Evolutionary conservation across 2,888 invertebrate genomes (phyloP), one percentile per base, ranked within the genome.

Genomic region (Escarpia spicata): DNA sequence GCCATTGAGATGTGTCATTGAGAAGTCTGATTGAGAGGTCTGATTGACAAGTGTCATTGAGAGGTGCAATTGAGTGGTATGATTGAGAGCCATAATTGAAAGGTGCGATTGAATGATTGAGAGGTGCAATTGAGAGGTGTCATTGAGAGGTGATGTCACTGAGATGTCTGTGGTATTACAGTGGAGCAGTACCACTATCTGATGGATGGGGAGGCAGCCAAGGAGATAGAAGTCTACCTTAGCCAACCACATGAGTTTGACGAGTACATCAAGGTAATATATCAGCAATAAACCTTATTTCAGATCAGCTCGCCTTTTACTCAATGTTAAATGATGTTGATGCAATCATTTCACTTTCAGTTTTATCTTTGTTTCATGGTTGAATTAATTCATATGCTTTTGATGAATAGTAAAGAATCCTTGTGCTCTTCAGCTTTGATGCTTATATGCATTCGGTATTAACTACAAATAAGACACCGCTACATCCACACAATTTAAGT

Each of bases 111-210:
- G 45, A 45, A 45, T 45, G 8, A 45, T 45, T 45, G 45, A 45
- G 45, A 45, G 45, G 6, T 26, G 75, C 19, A 15, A 19, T n/a
- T n/a, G n/a, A 26, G 75, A 75, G 19, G 26, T n/a, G 75, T 75
- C 26, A 26, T 19, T 75, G 75, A 75, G 75, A 26, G n/a, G 75
- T 75, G 3, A 26, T 75, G 75, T 75, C 26, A 26, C 26, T 75
- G 75, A n/a, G 26, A 75, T n/a, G 75, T 75, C 19, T n/a, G 45
- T 37, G 37, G 37, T 37, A 43, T 93, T 93, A 43, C 95, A 96
- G 96, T 96, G 93, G 95, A 96, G 52, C 95, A 95, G 92, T 96
- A 96, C 94, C 96, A 96, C 94, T 96, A 96, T 94, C 95, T 96
- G 90, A 95, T 96, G 31, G 96, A 96, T 94, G 96, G 96, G 45